A percentile compares a stretch with the other conserved stretches of the same genome.
Evolutionary conservation across 2,888 invertebrate genomes (phyloP).

Genomic region (Leptopilina drosophilae): DNA sequence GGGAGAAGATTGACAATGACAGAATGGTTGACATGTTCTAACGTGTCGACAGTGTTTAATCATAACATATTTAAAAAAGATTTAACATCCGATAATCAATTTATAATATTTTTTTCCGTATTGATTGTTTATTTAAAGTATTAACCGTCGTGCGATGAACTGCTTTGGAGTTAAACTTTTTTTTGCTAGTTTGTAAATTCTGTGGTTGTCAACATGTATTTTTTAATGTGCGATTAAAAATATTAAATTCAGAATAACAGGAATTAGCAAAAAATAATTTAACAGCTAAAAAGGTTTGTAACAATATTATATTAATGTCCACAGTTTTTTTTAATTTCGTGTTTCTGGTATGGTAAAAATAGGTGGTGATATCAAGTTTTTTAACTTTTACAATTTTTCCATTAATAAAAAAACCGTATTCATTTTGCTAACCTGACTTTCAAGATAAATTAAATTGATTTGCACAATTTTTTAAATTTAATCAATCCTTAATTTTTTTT

Average conservation of each 20-base stretch:
- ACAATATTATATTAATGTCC: background rate
- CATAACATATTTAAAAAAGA: background rate
- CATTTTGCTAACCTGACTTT: too few relatives aligned
- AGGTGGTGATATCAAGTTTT: too few relatives aligned
- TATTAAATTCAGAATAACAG: background rate
- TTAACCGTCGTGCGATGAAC: background rate
- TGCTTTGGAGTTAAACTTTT: background rate
- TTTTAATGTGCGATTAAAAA: conserved; percentile 21
- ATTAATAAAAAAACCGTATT: too few relatives aligned
- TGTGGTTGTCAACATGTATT: conserved; percentile 1
- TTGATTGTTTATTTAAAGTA: background rate
- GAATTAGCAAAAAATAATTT: background rate
- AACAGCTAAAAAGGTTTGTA: background rate
- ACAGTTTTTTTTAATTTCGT: too few relatives aligned
- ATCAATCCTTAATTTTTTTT: too few relatives aligned
- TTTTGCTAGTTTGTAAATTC: background rate
- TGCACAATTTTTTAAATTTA: too few relatives aligned
- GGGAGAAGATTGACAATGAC: background rate
- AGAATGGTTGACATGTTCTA: background rate
- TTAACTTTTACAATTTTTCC: too few relatives aligned
- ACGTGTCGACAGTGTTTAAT: conserved; percentile 22
- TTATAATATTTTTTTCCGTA: background rate
- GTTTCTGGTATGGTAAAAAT: too few relatives aligned
- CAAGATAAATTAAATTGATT: too few relatives aligned
- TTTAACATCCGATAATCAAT: background rate